Base-by-base conservation (phyloP, 2,888 invertebrate species). In the Anorthoa munda region DNA sequence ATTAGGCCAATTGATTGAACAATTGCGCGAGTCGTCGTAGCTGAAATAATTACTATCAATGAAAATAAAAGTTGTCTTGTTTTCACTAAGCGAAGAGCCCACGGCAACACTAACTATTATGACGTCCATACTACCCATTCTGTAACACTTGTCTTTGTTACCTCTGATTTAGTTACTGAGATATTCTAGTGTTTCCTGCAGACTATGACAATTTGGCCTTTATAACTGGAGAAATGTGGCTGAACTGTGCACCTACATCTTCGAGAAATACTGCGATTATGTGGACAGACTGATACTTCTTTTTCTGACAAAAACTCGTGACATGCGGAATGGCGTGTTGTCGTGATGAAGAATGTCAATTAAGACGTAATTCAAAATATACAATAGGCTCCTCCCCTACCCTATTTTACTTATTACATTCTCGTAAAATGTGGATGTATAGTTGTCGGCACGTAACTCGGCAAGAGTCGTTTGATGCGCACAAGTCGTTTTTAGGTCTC, bases 31-130 rank as follows among this genome's bases (percentile, higher is more conserved):
- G 21, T 58, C n/a, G n/a, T 51, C 9, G 7, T 51, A 31, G 31
- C 39, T 58, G 39, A 67, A 45, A 45, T 67, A 23, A 53, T 74
- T 18, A 51, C 7, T 55, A 26, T 4, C 12, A 46, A 45, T 21
- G 18, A 26, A 39, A 2, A 17, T 59, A 23, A 66, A 76, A 17
- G 51, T n/a, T 15, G 18, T 21, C 2, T 26, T 15, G 0, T 23
- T 23, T 23, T 48, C 26, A 56, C 26, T 31, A 7, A 66, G 17
- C 39, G 45, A 31, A 58, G 4, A 66, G 26, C 51, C 53, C 23
- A 56, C 56, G 50, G 51, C 58, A 53, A 48, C 23, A 51, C 45
- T 13, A 18, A 31, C 21, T 5, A 12, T 45, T 39, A 63, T 2
- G 7, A 31, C 50, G 60, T 45, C 12, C 11, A 46, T 31, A 50